These are phyloP conservation scores for Ia io DNA, from an alignment of 2,113 vertebrate species.

Conservation along the genomic window DNA sequence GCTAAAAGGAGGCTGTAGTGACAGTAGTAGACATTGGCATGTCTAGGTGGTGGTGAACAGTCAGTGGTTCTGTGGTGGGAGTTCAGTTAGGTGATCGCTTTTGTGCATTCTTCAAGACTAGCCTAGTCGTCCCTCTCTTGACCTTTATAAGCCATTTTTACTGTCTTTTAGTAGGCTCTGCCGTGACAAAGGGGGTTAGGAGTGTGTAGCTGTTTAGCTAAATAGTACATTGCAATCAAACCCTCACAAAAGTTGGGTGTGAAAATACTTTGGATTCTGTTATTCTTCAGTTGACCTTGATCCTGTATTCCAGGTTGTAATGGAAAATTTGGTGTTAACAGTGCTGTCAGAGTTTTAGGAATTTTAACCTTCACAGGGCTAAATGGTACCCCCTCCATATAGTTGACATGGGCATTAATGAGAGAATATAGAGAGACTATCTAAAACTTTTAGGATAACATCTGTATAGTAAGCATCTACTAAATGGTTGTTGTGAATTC, in stretches of 20 bases:
- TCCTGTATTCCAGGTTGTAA: not conserved
- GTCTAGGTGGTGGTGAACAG: not conserved
- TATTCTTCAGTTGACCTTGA: not conserved
- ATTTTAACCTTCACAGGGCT: not conserved
- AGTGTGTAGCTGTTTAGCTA: not conserved
- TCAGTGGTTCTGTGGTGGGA: not conserved
- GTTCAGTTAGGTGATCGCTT: not conserved
- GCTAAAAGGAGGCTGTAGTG: not conserved
- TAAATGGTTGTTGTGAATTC: not conserved
- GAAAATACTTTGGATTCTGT: not conserved
- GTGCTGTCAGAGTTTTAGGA: not conserved
- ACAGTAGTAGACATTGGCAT: rapidly evolving
- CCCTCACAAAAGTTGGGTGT: not conserved
- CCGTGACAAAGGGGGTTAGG: not conserved
- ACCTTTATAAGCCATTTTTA: not conserved
- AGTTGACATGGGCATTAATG: not conserved
- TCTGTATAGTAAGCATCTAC: not conserved
- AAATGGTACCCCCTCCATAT: not conserved
- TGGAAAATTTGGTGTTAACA: not conserved
- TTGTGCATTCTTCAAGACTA: not conserved
- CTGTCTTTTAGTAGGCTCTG: not conserved
- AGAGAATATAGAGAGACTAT: not conserved
- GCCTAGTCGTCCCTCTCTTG: not conserved
- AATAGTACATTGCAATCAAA: not conserved
- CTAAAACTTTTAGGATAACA: not conserved